Evolutionary conservation across 2,888 invertebrate species (phyloP).

Genomic region (Tenthredo amoena): DNA sequence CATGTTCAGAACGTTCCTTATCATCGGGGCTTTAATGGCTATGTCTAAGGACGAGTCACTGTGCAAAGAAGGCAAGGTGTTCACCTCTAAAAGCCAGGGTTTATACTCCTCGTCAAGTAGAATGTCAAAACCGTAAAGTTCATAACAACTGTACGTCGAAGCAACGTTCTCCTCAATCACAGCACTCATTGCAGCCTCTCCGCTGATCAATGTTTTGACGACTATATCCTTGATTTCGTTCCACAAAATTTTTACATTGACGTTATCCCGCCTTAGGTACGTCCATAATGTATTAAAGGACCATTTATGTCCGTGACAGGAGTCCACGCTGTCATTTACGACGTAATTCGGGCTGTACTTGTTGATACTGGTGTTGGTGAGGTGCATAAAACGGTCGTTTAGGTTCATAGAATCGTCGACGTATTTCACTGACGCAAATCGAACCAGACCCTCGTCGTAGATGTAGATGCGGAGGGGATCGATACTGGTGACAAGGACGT

Average conservation of each 20-base stretch:
- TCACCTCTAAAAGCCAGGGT: slow-evolving; percentile 93
- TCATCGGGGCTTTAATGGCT: slow-evolving; percentile 93
- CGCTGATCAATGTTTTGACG: slow-evolving; percentile 93
- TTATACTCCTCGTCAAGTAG: slow-evolving; percentile 92
- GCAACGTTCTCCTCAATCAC: slow-evolving; percentile 86
- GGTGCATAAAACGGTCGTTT: slow-evolving; percentile 91
- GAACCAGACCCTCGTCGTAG: slow-evolving; percentile 95
- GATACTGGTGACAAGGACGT: slow-evolving; percentile 95
- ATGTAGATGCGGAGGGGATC: slow-evolving; percentile 96
- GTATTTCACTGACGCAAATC: slow-evolving; percentile 95
- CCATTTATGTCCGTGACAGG: slow-evolving; percentile 97
- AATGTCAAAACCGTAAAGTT: slow-evolving; percentile 96
- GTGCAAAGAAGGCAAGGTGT: slow-evolving; percentile 91
- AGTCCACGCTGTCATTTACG: slow-evolving; percentile 92
- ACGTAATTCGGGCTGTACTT: slow-evolving; percentile 91
- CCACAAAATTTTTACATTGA: slow-evolving; percentile 89
- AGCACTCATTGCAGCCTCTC: slow-evolving; percentile 86
- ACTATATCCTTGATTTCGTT: slow-evolving; percentile 91
- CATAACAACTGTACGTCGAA: slow-evolving; percentile 92
- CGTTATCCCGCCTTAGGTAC: slow-evolving; percentile 84
- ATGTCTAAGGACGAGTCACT: slow-evolving; percentile 91
- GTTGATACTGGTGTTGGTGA: slow-evolving; percentile 94
- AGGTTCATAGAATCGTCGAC: slow-evolving; percentile 86
- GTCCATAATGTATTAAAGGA: slow-evolving; percentile 83
- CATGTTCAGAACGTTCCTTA: slow-evolving; percentile 92